Conservation (phyloP, 2,797 vertebrate genomes). For the Phrynocephalus vlangalii region DNA sequence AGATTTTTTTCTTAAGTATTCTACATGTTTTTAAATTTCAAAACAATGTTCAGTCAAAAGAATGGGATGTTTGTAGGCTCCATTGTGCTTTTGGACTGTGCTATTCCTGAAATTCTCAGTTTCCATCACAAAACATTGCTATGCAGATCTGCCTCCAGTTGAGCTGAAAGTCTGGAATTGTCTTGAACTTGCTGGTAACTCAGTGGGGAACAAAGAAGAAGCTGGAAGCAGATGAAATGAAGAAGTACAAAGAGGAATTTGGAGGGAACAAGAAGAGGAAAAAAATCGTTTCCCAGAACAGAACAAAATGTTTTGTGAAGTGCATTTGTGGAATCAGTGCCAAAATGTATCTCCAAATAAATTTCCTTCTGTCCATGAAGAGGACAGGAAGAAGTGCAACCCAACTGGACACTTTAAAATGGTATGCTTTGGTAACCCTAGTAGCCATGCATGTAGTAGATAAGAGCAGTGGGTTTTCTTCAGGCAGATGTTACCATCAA, state of each 20-base stretch:
- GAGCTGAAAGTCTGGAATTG: constrained; percentile 1
- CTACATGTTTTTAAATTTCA: background rate
- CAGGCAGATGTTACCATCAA: constrained; percentile 33
- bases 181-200: constrained; percentile 14
- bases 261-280: constrained; percentile 5
- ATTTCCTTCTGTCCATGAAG: background rate
- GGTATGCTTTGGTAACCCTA: constrained; percentile 45
- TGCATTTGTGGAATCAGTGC: constrained; percentile 14
- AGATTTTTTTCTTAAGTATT: background rate
- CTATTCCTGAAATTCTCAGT: background rate
- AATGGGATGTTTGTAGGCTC: background rate
- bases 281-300: constrained; percentile 9
- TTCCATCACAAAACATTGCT: background rate
- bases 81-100: background rate
- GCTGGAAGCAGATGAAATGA: constrained; percentile 14
- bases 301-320: constrained; percentile 13
- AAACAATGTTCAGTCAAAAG: background rate
- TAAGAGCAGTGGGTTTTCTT: constrained; percentile 40
- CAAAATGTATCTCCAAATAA: constrained; percentile 22
- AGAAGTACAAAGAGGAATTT: constrained; percentile 4
- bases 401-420: constrained; percentile 17
- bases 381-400: background rate
- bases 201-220: constrained; percentile 19
- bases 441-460: constrained; percentile 14
- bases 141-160: background rate